phyloP scores from a whole-genome alignment of 2,888 invertebrate genomes.

The Onthophagus sagittarius region DNA sequence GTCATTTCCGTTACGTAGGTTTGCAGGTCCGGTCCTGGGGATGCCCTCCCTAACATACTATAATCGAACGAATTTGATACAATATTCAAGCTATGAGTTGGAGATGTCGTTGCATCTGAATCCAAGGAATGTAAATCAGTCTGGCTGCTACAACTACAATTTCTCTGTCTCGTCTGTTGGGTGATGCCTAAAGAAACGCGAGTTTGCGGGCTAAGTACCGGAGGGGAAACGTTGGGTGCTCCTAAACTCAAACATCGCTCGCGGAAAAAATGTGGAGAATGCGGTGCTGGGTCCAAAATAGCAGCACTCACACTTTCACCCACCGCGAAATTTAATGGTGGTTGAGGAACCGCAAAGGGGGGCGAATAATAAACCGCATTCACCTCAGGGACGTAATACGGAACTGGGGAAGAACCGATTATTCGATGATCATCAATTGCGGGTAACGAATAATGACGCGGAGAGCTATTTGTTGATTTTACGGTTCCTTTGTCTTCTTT shows the following conservation, averaged over 20 bases:
- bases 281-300: constrained; percentile 32
- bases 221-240: constrained; percentile 52
- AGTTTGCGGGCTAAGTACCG: constrained; percentile 59
- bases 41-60: constrained; percentile 54
- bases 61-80: constrained; percentile 52
- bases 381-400: constrained; percentile 45
- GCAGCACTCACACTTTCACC: constrained; percentile 57
- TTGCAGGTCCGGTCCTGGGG: constrained; percentile 59
- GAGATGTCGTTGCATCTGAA: constrained; percentile 48
- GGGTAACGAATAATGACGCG: constrained; percentile 67
- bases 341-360: constrained; percentile 31
- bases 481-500: constrained; percentile 40
- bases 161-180: constrained; percentile 43
- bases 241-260: constrained; percentile 65
- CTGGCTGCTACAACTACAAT: constrained; percentile 71
- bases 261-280: constrained; percentile 38
- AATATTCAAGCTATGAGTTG: constrained; percentile 51
- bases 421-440: constrained; percentile 57
- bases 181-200: constrained; percentile 61
- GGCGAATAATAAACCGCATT: constrained; percentile 36
- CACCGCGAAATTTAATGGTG: constrained; percentile 63
- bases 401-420: constrained; percentile 44
- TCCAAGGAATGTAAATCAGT: constrained; percentile 67
- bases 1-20: constrained; percentile 76
- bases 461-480: constrained; percentile 54